Conservation (phyloP, 2,797 vertebrate genomes). For the Sandelia bainsii region DNA sequence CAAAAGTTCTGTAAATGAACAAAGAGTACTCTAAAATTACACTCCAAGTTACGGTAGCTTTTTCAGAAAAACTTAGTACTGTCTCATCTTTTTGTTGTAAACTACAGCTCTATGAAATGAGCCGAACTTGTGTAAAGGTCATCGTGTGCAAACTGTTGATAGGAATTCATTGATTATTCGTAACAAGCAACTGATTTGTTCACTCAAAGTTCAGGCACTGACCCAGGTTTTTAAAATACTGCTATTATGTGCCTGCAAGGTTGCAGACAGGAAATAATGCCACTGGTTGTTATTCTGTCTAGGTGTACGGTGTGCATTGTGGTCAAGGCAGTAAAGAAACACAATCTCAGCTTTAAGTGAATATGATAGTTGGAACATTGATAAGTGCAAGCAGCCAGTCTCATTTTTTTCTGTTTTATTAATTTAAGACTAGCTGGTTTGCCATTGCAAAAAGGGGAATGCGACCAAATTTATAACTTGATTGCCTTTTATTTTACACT, state of each 20-base stretch:
- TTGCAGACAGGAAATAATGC: constrained; percentile 22
- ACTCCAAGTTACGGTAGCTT: background rate
- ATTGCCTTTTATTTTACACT: constrained; percentile 15
- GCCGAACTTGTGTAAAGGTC: background rate
- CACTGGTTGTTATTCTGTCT: constrained; percentile 4
- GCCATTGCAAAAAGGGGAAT: background rate
- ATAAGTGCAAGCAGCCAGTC: constrained; percentile 7
- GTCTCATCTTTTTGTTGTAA: background rate
- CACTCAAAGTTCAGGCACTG: constrained; percentile 19
- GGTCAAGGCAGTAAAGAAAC: constrained; percentile 26
- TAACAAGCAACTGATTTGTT: constrained; percentile 11
- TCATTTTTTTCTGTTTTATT: constrained; percentile 4
- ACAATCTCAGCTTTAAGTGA: background rate
- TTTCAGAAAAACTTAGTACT: background rate
- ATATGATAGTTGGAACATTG: background rate
- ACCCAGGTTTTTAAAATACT: constrained; percentile 14
- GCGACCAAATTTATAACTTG: constrained; percentile 2
- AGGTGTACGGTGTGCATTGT: background rate
- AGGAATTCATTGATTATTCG: background rate
- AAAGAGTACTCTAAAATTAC: constrained; percentile 26
- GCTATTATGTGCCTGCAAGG: constrained; percentile 6
- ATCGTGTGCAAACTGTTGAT: background rate
- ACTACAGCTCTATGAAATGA: background rate
- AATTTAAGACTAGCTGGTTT: constrained; percentile 3
- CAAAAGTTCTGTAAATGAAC: constrained; percentile 33